Evolutionary conservation across 2,888 invertebrate species (phyloP).

Genomic region (Andrena flavipes): DNA sequence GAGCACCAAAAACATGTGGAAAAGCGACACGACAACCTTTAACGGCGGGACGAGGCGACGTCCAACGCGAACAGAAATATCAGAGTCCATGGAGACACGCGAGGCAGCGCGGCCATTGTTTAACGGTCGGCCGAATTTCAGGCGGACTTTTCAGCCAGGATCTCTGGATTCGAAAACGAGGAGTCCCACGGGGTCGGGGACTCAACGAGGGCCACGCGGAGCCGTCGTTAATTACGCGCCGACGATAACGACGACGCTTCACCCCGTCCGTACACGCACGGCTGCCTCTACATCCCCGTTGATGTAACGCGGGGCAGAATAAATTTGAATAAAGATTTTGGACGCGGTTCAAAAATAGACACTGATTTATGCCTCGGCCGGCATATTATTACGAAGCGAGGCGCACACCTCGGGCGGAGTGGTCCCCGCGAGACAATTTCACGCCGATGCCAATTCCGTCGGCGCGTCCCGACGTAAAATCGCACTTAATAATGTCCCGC

Average conservation of each 20-base stretch:
- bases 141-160: neutral
- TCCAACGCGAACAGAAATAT: neutral
- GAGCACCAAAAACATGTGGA: no score
- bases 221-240: conserved; percentile 57
- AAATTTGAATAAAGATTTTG: conserved; percentile 71
- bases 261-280: conserved; percentile 15
- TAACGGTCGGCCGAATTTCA: conserved; percentile 5
- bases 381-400: conserved; percentile 65
- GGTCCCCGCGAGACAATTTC: conserved; percentile 64
- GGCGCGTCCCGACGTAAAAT: conserved; percentile 54
- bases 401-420: conserved; percentile 3
- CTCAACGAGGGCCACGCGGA: conserved; percentile 1
- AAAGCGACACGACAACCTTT: no score
- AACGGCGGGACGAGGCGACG: neutral
- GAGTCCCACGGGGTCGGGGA: conserved; percentile 12
- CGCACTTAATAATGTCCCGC: conserved; percentile 60
- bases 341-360: conserved; percentile 71
- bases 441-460: conserved; percentile 66
- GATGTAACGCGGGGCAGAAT: conserved; percentile 65
- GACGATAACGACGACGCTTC: conserved; percentile 48
- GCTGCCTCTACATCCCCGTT: conserved; percentile 50
- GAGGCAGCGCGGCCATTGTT: neutral
- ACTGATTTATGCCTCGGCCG: conserved; percentile 66
- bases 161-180: conserved; percentile 20
- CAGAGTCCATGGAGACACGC: neutral